Percentiles rank a stretch among this genome's conserved stretches.
Evolutionary conservation across 2,113 vertebrate species (phyloP).

Genomic region (Malurus cyaneus): DNA sequence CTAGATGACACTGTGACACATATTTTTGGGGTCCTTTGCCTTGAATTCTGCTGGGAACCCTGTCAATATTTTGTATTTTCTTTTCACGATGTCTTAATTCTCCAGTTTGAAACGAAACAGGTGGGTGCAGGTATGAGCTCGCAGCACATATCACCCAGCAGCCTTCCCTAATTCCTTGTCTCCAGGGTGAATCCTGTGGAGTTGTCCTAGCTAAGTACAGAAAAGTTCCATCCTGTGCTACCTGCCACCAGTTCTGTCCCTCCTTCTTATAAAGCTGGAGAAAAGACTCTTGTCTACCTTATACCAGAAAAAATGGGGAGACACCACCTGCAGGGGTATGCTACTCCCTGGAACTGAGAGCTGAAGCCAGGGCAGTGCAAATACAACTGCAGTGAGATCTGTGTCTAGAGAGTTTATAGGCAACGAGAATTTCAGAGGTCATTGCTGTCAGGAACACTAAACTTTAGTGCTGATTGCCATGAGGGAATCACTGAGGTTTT

Average conservation of each 20-base stretch:
- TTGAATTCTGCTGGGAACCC: background rate
- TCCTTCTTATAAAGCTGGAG: background rate
- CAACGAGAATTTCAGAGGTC: background rate
- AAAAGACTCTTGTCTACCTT: background rate
- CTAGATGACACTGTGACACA: constrained; percentile 57
- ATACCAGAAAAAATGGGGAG: background rate
- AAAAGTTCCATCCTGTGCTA: background rate
- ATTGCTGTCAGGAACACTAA: background rate
- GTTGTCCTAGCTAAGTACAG: background rate
- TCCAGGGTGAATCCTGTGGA: background rate
- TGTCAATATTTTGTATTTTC: background rate
- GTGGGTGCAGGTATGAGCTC: background rate
- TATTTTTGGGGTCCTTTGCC: background rate
- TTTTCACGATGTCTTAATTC: background rate
- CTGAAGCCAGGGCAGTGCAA: background rate
- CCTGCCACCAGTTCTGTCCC: background rate
- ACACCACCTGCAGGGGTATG: background rate
- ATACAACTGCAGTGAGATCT: background rate
- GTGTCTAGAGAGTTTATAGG: background rate
- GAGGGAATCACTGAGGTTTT: background rate
- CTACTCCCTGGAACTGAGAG: background rate
- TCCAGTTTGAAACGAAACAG: background rate
- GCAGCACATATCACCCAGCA: background rate
- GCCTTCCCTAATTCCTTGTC: background rate
- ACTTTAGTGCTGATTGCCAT: background rate